Evolutionary conservation across 2,113 vertebrate genomes (phyloP).

Genomic region (Ptilonorhynchus violaceus): DNA sequence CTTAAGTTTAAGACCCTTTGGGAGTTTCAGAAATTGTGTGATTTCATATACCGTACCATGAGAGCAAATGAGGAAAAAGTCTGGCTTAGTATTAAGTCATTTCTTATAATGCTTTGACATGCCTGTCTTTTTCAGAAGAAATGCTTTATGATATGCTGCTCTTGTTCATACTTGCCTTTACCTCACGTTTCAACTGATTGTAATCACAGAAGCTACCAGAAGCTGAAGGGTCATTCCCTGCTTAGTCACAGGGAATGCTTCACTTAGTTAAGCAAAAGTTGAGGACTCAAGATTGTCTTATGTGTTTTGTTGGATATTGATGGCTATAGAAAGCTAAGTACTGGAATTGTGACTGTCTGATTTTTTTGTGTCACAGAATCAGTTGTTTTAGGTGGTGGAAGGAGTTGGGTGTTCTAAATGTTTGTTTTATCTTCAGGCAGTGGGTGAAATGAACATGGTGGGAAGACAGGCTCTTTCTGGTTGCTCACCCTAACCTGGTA

Average conservation of each 20-base stretch:
- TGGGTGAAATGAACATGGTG: neutral
- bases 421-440: neutral
- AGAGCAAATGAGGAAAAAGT: neutral
- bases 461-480: fast-evolving
- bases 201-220: neutral
- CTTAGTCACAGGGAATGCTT: neutral
- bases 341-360: neutral
- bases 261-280: neutral
- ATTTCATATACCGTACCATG: neutral
- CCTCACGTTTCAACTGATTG: neutral
- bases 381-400: neutral
- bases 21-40: neutral
- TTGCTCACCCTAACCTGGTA: neutral
- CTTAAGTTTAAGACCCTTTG: neutral
- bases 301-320: neutral
- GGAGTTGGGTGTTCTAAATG: neutral
- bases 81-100: neutral
- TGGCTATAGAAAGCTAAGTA: neutral
- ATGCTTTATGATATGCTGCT: neutral
- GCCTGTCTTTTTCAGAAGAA: neutral
- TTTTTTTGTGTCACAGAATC: neutral
- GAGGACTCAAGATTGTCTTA: neutral
- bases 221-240: neutral
- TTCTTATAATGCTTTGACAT: neutral
- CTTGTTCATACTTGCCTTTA: neutral